Evolutionary conservation across 23 tunicate species (phyloP).

Genomic region (Corella eumyota): DNA sequence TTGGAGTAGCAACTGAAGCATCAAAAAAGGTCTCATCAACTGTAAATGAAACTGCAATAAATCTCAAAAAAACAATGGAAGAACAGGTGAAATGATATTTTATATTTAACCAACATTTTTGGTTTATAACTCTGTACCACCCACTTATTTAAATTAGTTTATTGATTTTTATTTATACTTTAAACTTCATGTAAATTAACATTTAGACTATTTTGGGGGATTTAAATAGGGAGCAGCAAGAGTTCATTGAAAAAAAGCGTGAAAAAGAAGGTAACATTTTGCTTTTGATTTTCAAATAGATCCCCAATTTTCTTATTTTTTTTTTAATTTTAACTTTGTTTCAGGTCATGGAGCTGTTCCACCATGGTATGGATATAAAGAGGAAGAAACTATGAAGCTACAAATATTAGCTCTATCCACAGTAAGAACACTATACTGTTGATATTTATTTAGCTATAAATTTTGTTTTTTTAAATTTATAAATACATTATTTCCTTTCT

Average conservation of each 20-base stretch:
- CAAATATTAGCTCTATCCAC: conserved; percentile 86
- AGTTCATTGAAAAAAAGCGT: conserved; percentile 62
- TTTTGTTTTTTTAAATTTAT: not conserved
- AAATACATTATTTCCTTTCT: not conserved
- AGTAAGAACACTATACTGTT: conserved; percentile 22
- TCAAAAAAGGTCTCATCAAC: conserved; percentile 80
- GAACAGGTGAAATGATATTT: conserved; percentile 39
- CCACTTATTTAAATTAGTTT: too few species aligned
- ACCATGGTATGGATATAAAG: conserved; percentile 93
- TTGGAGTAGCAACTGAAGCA: conserved; percentile 80
- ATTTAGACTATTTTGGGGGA: conserved; percentile 86
- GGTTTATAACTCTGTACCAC: not conserved
- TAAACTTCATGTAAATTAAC: too few species aligned
- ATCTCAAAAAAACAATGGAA: conserved; percentile 79
- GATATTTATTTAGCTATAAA: not conserved
- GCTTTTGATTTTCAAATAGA: too few species aligned
- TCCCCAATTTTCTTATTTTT: too few species aligned
- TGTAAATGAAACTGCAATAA: conserved; percentile 82
- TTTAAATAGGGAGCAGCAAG: conserved; percentile 81
- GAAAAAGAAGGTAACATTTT: conserved; percentile 45
- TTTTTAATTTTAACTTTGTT: too few species aligned
- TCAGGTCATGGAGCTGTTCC: conserved; percentile 88
- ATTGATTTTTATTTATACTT: too few species aligned
- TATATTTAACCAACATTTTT: not conserved
- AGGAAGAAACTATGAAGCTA: conserved; percentile 81